Percentiles rank a stretch among this genome's conserved stretches.
These are phyloP conservation scores for Monochamus saltuarius DNA, from an alignment of 1,140 invertebrate genomes.

Conservation along the genomic window DNA sequence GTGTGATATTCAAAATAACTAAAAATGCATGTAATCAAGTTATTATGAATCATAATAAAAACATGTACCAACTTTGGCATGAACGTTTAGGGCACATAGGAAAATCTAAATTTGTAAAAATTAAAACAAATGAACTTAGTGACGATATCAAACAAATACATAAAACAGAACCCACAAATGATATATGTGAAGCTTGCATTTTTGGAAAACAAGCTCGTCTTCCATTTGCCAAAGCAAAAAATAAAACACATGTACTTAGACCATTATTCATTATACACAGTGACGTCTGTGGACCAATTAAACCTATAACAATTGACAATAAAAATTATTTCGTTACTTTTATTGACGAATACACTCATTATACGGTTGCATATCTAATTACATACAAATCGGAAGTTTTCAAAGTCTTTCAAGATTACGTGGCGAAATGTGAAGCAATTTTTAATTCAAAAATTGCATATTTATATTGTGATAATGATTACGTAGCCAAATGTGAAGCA, in stretches of 20 bases:
- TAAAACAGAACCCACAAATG: constrained; percentile 29
- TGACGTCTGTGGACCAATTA: constrained; percentile 54
- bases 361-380: constrained; percentile 45
- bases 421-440: constrained; percentile 45
- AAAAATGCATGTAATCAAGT: not conserved
- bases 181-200: constrained; percentile 54
- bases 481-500: too few relatives aligned
- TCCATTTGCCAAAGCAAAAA: constrained; percentile 46
- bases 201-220: constrained; percentile 52
- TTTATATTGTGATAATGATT: constrained; percentile 54
- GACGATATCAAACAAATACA: constrained; percentile 41
- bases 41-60: constrained; percentile 6
- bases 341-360: constrained; percentile 50
- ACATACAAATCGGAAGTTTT: constrained; percentile 48
- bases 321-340: constrained; percentile 50
- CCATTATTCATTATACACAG: constrained; percentile 51
- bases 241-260: constrained; percentile 47
- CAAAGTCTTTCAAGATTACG: constrained; percentile 44
- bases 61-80: constrained; percentile 24
- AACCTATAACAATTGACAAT: constrained; percentile 42
- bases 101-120: constrained; percentile 12
- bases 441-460: constrained; percentile 49
- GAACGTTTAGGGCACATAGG: constrained; percentile 23
- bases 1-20: constrained; percentile 18
- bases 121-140: constrained; percentile 20